Conservation (phyloP, 2,888 invertebrate species). For the Julus scanicus region DNA sequence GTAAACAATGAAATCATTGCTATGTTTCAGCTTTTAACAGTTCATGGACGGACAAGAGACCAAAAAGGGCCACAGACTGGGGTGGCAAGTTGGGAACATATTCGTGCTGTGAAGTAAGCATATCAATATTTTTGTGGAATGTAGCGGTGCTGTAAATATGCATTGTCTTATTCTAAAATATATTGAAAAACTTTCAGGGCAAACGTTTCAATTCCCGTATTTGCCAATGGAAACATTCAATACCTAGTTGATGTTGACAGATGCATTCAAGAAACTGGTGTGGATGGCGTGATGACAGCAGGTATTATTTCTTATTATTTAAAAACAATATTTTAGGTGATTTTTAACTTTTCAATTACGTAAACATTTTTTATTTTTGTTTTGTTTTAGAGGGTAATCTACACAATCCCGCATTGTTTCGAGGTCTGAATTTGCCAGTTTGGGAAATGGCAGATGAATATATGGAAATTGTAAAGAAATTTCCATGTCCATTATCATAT, state of each 20-base stretch:
- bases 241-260: slow-evolving; percentile 84
- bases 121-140: not conserved
- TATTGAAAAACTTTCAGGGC: slow-evolving; percentile 71
- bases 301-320: slow-evolving; percentile 62
- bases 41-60: slow-evolving; percentile 95
- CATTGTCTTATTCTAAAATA: not conserved
- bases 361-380: too few relatives aligned
- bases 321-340: not conserved
- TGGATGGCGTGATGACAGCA: slow-evolving; percentile 71
- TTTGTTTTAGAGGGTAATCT: slow-evolving; percentile 88
- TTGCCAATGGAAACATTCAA: slow-evolving; percentile 98
- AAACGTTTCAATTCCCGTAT: slow-evolving; percentile 88
- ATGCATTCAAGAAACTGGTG: slow-evolving; percentile 87
- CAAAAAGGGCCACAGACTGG: slow-evolving; percentile 97
- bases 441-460: slow-evolving; percentile 94
- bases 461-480: slow-evolving; percentile 80
- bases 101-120: slow-evolving; percentile 85
- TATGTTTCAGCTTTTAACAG: slow-evolving; percentile 79
- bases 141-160: not conserved
- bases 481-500: slow-evolving; percentile 90
- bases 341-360: not conserved
- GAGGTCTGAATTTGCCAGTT: slow-evolving; percentile 74
- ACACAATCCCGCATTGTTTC: slow-evolving; percentile 95
- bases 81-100: slow-evolving; percentile 92
- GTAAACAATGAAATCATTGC: not conserved